phyloP scores from a whole-genome alignment of 2,888 invertebrate genomes.

The Chymomyza fuscimana region DNA sequence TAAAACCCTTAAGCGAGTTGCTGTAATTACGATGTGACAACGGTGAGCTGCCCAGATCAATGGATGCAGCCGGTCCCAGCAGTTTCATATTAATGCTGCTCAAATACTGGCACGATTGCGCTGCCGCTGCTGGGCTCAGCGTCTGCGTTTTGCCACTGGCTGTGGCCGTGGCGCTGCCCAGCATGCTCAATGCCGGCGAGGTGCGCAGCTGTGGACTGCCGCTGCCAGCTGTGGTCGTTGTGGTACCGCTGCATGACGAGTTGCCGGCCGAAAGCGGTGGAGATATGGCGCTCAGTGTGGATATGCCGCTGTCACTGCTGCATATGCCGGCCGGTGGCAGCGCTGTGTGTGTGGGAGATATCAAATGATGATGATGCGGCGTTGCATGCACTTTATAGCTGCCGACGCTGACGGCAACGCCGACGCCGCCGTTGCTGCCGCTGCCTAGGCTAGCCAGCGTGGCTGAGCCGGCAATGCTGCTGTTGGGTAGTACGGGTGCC shows the following conservation, averaged over 20 bases:
- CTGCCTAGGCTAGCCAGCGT: constrained; percentile 33
- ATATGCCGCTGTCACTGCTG: constrained; percentile 76
- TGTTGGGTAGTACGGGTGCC: constrained; percentile 78
- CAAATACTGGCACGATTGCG: constrained; percentile 25
- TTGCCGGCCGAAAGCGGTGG: constrained; percentile 65
- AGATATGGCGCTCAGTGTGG: constrained; percentile 74
- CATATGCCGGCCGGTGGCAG: constrained; percentile 68
- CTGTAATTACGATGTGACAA: constrained; percentile 76
- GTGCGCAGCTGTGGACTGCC: constrained; percentile 54
- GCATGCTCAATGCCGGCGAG: constrained; percentile 71
- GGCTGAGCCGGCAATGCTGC: constrained; percentile 73
- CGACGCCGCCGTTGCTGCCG: constrained; percentile 20
- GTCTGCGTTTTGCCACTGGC: constrained; percentile 63
- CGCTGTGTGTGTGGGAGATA: constrained; percentile 30
- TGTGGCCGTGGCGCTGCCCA: constrained; percentile 61
- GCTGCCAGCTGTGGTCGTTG: constrained; percentile 40
- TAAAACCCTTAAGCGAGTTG: constrained; percentile 76
- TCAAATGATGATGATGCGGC: constrained; percentile 12
- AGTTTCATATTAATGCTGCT: constrained; percentile 69
- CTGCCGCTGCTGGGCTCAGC: constrained; percentile 60
- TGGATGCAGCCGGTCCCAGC: constrained; percentile 76
- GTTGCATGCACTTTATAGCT: constrained; percentile 63
- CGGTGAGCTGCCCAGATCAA: constrained; percentile 75
- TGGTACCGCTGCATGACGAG: constrained; percentile 40
- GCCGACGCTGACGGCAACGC: constrained; percentile 44